phyloP scores from a whole-genome alignment of 2,797 vertebrate genomes.

The Corythornis leucogaster region DNA sequence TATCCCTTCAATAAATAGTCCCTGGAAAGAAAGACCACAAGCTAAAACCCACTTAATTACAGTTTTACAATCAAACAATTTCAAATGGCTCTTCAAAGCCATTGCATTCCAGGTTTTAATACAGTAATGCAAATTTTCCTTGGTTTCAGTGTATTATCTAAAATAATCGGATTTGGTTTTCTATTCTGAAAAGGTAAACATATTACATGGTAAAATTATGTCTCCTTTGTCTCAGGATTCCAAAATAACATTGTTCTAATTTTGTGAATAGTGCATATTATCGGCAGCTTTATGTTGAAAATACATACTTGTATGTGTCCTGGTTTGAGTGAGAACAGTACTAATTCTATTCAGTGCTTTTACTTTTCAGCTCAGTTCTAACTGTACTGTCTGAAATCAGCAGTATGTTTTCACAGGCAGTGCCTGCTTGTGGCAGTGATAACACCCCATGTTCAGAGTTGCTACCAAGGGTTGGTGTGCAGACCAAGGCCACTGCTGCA shows the following conservation, averaged over 20 bases:
- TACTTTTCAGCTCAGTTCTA: too few species aligned
- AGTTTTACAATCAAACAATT: neutral
- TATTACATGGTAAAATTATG: neutral
- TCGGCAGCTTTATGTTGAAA: neutral
- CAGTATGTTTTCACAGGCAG: too few species aligned
- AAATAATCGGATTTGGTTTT: conserved; percentile 35
- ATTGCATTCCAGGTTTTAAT: neutral
- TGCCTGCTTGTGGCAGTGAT: too few species aligned
- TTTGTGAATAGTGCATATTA: neutral
- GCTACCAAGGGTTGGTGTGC: too few species aligned
- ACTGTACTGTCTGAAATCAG: too few species aligned
- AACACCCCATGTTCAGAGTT: too few species aligned
- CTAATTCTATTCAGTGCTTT: too few species aligned
- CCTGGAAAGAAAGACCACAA: neutral
- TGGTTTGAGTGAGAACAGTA: too few species aligned
- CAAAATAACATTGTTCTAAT: neutral
- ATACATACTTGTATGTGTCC: neutral
- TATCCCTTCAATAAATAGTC: neutral
- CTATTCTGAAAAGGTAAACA: neutral
- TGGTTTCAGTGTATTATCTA: neutral
- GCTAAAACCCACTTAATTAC: neutral
- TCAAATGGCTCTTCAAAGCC: neutral
- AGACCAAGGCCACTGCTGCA: too few species aligned
- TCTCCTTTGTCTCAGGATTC: neutral
- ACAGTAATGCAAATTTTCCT: neutral